Percentiles rank a stretch among this genome's conserved stretches.
These are phyloP conservation scores for Trachelus tabidus DNA, from an alignment of 2,888 invertebrate genomes.

Conservation along the genomic window DNA sequence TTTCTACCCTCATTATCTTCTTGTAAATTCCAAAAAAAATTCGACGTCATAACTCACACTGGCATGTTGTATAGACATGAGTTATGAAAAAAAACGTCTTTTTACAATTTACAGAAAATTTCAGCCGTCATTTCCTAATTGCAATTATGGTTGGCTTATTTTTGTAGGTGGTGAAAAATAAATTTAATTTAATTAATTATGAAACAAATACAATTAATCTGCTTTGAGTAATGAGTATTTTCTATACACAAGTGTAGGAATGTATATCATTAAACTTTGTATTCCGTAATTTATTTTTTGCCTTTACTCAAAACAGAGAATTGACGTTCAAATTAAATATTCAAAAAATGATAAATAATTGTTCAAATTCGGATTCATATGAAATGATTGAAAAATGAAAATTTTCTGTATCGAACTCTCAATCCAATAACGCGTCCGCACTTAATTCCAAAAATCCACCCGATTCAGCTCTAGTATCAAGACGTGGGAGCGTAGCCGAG, in stretches of 20 bases:
- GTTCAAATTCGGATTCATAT: not conserved
- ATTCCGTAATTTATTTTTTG: not conserved
- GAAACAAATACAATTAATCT: not conserved
- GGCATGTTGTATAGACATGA: no score
- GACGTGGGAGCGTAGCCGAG: slow-evolving; percentile 72
- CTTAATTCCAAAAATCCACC: not conserved
- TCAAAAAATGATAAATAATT: not conserved
- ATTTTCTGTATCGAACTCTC: slow-evolving; percentile 7
- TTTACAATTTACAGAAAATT: no score
- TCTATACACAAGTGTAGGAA: slow-evolving; percentile 12
- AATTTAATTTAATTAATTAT: not conserved
- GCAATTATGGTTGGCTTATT: no score
- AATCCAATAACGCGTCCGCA: not conserved
- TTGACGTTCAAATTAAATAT: no score
- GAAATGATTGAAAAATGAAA: slow-evolving; percentile 6
- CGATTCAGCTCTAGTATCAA: slow-evolving; percentile 50
- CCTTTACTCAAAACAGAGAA: not conserved
- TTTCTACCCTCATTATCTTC: not conserved
- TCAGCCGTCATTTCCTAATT: not conserved
- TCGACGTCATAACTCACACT: not conserved
- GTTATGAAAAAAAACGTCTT: no score
- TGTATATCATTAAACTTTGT: slow-evolving; percentile 22
- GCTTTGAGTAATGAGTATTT: not conserved
- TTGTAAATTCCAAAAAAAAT: not conserved
- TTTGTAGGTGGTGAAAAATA: not conserved